These are phyloP conservation scores for Protula sp. DNA, from an alignment of 2,888 invertebrate species.

Conservation along the genomic window DNA sequence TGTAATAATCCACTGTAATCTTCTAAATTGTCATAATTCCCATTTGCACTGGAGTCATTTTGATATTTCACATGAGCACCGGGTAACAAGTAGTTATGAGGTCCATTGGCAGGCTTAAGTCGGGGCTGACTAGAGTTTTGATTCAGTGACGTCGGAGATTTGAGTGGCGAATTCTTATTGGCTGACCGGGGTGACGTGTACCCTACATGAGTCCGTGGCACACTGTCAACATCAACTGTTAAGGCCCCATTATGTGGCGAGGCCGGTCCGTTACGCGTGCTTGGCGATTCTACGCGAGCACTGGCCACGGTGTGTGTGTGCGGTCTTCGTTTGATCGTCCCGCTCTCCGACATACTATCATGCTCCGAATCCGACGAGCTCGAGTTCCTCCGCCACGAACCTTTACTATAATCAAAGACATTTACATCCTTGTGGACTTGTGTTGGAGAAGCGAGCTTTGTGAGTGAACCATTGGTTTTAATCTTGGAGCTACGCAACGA, in stretches of 20 bases:
- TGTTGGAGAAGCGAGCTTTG: slow-evolving; percentile 40
- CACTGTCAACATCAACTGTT: too few relatives aligned
- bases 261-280: too few relatives aligned
- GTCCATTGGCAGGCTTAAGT: not conserved
- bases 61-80: too few relatives aligned
- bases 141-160: not conserved
- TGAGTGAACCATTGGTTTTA: slow-evolving; percentile 50
- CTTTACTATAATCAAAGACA: slow-evolving; percentile 26
- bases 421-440: slow-evolving; percentile 36
- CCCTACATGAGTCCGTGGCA: not conserved
- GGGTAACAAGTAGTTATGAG: not conserved
- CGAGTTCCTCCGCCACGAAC: slow-evolving; percentile 30
- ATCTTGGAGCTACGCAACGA: slow-evolving; percentile 37
- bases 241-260: not conserved
- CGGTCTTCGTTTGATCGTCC: slow-evolving; percentile 44
- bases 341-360: slow-evolving; percentile 40
- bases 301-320: not conserved
- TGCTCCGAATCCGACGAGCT: slow-evolving; percentile 47
- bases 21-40: not conserved
- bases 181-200: not conserved
- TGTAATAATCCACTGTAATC: not conserved
- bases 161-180: not conserved
- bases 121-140: not conserved
- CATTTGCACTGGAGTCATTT: not conserved
- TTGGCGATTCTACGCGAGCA: not conserved